Conservation (phyloP, 35 echinoderm and acorn worm species). For the Amphiura filiformis region DNA sequence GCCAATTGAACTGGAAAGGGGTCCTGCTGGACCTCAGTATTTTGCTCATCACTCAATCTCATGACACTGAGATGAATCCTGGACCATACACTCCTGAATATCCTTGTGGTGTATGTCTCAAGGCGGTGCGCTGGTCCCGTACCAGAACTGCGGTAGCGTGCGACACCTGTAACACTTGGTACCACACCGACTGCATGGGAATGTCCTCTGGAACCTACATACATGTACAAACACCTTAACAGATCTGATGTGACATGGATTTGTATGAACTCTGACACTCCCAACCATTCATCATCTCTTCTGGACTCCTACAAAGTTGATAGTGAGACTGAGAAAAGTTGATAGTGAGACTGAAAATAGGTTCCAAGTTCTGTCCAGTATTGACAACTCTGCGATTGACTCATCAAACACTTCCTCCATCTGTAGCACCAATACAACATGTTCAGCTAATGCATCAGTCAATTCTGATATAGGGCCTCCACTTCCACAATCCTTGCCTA, state of each 20-base stretch:
- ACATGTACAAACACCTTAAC: neutral
- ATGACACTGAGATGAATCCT: too few species aligned
- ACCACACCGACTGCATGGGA: conserved; percentile 31
- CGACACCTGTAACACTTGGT: too few species aligned
- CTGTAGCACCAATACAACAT: neutral
- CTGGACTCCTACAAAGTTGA: neutral
- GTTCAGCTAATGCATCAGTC: neutral
- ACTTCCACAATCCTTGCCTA: conserved; percentile 15
- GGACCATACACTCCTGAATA: neutral
- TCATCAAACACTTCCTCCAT: neutral
- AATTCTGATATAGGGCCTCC: neutral
- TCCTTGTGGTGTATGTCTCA: neutral
- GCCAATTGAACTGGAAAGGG: neutral
- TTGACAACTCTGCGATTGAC: neutral
- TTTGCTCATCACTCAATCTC: neutral
- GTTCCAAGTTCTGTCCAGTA: neutral
- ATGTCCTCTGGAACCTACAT: conserved; percentile 22
- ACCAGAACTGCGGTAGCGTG: neutral
- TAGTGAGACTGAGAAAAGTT: too few species aligned
- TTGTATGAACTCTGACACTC: neutral
- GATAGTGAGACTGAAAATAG: neutral
- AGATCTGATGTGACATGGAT: conserved; percentile 12
- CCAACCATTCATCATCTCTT: conserved; percentile 15
- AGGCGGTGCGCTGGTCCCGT: neutral
- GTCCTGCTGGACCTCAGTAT: neutral